These are phyloP conservation scores for Fragum fragum DNA, from an alignment of 2,888 invertebrate species.

Conservation along the genomic window DNA sequence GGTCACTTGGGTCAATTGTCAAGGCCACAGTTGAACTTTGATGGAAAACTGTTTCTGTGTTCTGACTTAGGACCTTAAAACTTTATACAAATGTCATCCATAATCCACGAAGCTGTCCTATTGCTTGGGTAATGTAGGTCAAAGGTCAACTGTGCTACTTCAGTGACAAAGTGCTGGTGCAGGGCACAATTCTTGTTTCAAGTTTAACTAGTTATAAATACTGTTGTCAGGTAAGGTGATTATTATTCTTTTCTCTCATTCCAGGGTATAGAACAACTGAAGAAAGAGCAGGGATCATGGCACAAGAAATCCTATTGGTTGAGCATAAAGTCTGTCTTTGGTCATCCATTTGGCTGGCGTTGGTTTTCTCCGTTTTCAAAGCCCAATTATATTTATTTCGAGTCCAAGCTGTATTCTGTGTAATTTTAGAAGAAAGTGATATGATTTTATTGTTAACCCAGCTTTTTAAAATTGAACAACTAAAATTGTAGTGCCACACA, in stretches of 20 bases:
- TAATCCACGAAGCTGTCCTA: too few species aligned
- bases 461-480: too few species aligned
- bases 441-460: not conserved
- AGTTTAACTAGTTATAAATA: not conserved
- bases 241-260: constrained; percentile 45
- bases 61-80: too few species aligned
- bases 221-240: not conserved
- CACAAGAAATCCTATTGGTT: constrained; percentile 97
- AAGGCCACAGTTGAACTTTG: too few species aligned
- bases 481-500: too few species aligned
- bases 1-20: too few species aligned
- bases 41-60: too few species aligned
- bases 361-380: constrained; percentile 97
- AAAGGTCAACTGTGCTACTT: too few species aligned
- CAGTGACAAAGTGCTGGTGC: too few species aligned
- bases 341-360: constrained; percentile 94
- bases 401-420: constrained; percentile 76
- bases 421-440: constrained; percentile 34
- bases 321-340: constrained; percentile 98
- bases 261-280: constrained; percentile 98
- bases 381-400: constrained; percentile 77
- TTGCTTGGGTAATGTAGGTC: too few species aligned
- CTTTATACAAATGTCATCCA: too few species aligned
- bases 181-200: not conserved
- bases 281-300: constrained; percentile 98